phyloP scores from a whole-genome alignment of 2,888 invertebrate species.

The Mythimna loreyi region DNA sequence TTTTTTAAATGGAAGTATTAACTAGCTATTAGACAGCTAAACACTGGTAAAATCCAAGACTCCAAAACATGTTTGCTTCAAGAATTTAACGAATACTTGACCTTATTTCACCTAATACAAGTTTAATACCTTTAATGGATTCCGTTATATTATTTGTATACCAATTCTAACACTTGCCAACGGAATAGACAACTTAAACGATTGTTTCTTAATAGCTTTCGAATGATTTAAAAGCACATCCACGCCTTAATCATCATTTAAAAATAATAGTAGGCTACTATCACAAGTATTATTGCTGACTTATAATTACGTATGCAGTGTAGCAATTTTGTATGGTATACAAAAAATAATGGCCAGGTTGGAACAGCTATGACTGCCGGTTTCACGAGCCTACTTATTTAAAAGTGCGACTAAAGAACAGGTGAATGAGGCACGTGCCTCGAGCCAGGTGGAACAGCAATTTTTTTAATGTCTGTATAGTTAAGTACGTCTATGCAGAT shows the following conservation, averaged over 20 bases:
- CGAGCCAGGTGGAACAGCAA: constrained; percentile 75
- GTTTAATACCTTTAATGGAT: constrained; percentile 31
- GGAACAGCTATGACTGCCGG: constrained; percentile 61
- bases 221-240: constrained; percentile 52
- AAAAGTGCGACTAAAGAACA: constrained; percentile 74
- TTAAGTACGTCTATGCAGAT: constrained; percentile 66
- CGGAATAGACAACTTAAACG: constrained; percentile 15
- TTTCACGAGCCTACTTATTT: constrained; percentile 70
- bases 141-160: constrained; percentile 46
- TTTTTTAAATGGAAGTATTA: too few relatives aligned
- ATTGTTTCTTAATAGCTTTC: constrained; percentile 43
- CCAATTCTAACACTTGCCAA: constrained; percentile 26
- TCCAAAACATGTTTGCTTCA: constrained; percentile 12
- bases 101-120: constrained; percentile 37
- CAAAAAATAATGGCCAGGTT: constrained; percentile 74
- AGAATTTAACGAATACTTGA: constrained; percentile 25
- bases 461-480: constrained; percentile 70
- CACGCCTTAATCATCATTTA: constrained; percentile 53
- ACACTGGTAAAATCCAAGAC: neutral
- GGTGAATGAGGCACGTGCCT: constrained; percentile 85
- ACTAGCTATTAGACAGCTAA: too few relatives aligned
- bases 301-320: constrained; percentile 58
- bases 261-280: constrained; percentile 51
- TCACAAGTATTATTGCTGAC: constrained; percentile 48
- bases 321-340: constrained; percentile 65